Evolutionary conservation across 2,888 invertebrate genomes (phyloP).

Genomic region (Trilocha varians): DNA sequence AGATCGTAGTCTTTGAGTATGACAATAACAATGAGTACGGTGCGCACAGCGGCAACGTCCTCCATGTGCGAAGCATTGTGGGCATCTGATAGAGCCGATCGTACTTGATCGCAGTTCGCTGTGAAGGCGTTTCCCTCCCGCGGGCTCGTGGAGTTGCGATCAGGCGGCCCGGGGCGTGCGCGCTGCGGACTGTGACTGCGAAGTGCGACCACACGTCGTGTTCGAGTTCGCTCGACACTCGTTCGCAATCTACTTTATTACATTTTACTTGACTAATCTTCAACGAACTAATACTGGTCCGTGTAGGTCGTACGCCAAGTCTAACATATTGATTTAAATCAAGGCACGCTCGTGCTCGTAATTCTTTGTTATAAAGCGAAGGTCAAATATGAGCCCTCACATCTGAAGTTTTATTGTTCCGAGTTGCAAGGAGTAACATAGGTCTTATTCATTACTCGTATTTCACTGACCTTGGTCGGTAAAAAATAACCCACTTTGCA

Average conservation of each 20-base stretch:
- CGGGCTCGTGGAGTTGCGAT: conserved; percentile 33
- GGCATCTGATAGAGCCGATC: conserved; percentile 38
- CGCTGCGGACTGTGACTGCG: conserved; percentile 33
- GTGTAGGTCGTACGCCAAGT: conserved; percentile 28
- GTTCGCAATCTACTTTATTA: conserved; percentile 56
- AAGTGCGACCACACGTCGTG: conserved; percentile 48
- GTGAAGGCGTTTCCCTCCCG: conserved; percentile 67
- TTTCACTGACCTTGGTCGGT: conserved; percentile 44
- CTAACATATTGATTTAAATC: conserved; percentile 32
- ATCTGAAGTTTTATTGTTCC: conserved; percentile 48
- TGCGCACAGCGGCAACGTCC: conserved; percentile 42
- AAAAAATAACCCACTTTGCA: conserved; percentile 37
- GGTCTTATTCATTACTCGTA: conserved; percentile 26
- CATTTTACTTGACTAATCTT: conserved; percentile 56
- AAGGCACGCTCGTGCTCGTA: conserved; percentile 22
- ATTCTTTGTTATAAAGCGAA: conserved; percentile 39
- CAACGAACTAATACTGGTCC: conserved; percentile 44
- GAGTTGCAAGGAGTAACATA: conserved; percentile 17
- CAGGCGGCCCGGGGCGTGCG: conserved; percentile 59
- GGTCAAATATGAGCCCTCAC: conserved; percentile 25
- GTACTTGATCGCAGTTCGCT: conserved; percentile 11
- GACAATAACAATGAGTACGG: conserved; percentile 33
- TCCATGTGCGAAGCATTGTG: conserved; percentile 40
- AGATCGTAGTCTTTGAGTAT: conserved; percentile 51
- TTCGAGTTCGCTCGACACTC: conserved; percentile 26